phyloP scores from a whole-genome alignment of 2,113 vertebrate genomes.

The Lontra canadensis region DNA sequence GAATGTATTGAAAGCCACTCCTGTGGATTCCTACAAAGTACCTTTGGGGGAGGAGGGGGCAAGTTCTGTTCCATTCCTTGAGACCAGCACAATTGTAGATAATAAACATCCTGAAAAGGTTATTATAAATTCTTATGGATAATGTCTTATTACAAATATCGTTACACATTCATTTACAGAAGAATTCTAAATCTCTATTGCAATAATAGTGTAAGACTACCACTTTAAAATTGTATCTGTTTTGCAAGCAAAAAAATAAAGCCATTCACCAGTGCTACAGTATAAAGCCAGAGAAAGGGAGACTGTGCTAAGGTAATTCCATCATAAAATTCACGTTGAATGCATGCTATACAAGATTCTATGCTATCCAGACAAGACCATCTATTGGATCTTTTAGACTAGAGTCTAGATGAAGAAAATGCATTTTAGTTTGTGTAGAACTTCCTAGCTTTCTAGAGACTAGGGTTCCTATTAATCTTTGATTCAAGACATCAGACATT shows the following conservation, averaged over 20 bases:
- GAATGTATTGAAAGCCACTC: background rate
- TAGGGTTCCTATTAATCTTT: background rate
- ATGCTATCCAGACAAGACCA: background rate
- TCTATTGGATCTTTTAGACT: background rate
- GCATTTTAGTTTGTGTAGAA: background rate
- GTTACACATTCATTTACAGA: background rate
- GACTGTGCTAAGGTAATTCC: background rate
- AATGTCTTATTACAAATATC: background rate
- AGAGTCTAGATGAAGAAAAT: conserved; percentile 1
- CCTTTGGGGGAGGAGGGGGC: background rate
- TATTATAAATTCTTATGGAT: background rate
- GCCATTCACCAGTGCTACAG: background rate
- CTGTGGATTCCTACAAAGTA: conserved; percentile 9
- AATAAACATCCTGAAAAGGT: conserved; percentile 7
- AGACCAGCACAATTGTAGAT: conserved; percentile 6
- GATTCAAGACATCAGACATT: background rate
- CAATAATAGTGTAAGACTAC: background rate
- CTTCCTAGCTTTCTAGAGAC: background rate
- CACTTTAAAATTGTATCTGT: conserved; percentile 37
- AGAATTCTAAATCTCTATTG: conserved; percentile 40
- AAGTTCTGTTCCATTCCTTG: background rate
- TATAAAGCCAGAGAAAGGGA: conserved; percentile 3
- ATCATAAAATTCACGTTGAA: background rate
- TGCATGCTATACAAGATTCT: background rate
- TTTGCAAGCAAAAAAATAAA: conserved; percentile 48